Evolutionary conservation across 64 coral and sea anemone genomes (phyloP), one percentile per base, ranked within the genome.

Genomic region (Montipora cactus): DNA sequence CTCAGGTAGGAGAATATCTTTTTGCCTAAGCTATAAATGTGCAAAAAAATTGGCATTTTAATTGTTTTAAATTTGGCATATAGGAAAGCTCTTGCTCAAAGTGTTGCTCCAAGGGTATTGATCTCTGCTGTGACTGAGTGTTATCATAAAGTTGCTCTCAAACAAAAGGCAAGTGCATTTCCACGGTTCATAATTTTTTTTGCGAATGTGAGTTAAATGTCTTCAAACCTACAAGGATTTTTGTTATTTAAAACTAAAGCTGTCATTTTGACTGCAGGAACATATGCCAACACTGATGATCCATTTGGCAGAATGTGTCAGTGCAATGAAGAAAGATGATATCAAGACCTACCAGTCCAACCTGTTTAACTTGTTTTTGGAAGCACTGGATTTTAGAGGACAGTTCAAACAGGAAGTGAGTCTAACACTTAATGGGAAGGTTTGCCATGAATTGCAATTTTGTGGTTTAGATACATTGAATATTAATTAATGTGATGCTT

Each of bases 301-400:
- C 47, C 22, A 96, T 4, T 47, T 99, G 11, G 89, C 78, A 64
- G 85, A 89, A 23, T 96, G 87, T 57, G 79, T 99, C 44, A 71
- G 47, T 3, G 46, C 22, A 68, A 94, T 96, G 84, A 94, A 83
- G 55, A 99, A 91, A 25, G 89, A 91, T 76, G 95, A 99, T 62
- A 80, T 99, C 7, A 99, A 91, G 13, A 76, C 89, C 19, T 76
- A 94, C 80, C 89, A 96, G 20, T 64, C 80, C 19, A 89, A 95
- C 53, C 84, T 99, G 22, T 96, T 99, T 20, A 66, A 72, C 37
- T 87, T 99, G 46, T 94, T 99, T 78, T 74, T 99, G 20, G 89
- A 81, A 20, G 94, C 75, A 5, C 70, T 99, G 66, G 98, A 99
- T 61, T 99, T 96, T 84, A 89, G 98, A 45, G 72, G 88, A 6